Percentiles rank a stretch among this genome's conserved stretches.
Conservation (phyloP, 2,113 vertebrate species). For the Caretta caretta region DNA sequence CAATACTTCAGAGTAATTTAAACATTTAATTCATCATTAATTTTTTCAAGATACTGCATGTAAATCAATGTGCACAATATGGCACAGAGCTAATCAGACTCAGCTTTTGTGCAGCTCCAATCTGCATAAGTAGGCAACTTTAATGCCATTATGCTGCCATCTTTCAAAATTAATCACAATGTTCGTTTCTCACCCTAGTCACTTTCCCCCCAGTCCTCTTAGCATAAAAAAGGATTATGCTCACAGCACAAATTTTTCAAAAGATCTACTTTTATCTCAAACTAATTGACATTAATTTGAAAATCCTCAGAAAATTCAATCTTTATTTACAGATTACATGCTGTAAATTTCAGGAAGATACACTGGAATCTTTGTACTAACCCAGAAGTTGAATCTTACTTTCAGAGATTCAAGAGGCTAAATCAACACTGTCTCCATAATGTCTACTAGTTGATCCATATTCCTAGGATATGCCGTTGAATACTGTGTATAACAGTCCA, state of each 20-base stretch:
- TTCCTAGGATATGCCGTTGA: not conserved
- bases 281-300: not conserved
- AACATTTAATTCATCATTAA: rapidly evolving
- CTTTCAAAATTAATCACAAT: not conserved
- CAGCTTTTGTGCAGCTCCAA: not conserved
- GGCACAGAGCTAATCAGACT: not conserved
- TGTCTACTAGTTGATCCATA: not conserved
- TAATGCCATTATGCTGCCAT: rapidly evolving
- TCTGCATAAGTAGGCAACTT: rapidly evolving
- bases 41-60: not conserved
- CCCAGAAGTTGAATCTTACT: not conserved
- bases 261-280: not conserved
- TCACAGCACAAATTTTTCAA: not conserved
- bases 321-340: not conserved
- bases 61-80: rapidly evolving
- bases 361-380: not conserved
- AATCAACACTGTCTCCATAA: not conserved
- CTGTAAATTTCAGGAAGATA: not conserved
- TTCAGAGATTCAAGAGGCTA: not conserved
- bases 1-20: not conserved
- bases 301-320: not conserved
- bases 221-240: not conserved
- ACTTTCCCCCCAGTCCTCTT: not conserved
- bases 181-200: not conserved
- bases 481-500: not conserved